Percentiles rank a stretch among this genome's conserved stretches.
Evolutionary conservation across 2,888 invertebrate genomes (phyloP).

Genomic region (Matsumyia berberina): DNA sequence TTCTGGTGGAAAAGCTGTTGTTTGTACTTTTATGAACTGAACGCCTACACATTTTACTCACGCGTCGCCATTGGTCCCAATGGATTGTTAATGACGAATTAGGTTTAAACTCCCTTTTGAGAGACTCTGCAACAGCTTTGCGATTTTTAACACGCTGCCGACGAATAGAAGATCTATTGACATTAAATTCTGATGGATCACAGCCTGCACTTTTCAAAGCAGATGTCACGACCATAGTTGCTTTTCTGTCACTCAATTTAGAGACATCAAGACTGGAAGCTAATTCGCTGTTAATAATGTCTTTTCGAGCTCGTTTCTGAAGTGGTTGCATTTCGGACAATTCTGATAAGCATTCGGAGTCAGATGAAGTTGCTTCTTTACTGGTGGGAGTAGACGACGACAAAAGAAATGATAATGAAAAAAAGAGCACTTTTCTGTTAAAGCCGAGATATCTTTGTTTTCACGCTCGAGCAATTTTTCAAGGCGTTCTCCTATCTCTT

Average conservation of each 20-base stretch:
- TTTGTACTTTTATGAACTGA: too few relatives aligned
- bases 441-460: slow-evolving; percentile 13
- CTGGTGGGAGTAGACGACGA: slow-evolving; percentile 2
- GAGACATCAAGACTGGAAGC: slow-evolving; percentile 19
- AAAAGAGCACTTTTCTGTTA: slow-evolving; percentile 17
- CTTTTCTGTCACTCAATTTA: slow-evolving; percentile 10
- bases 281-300: slow-evolving; percentile 5
- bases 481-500: slow-evolving; percentile 3
- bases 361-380: slow-evolving; percentile 1
- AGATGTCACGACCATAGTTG: slow-evolving; percentile 12
- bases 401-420: too few relatives aligned
- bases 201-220: slow-evolving; percentile 17
- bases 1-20: too few relatives aligned
- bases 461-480: slow-evolving; percentile 11
- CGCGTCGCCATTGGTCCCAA: too few relatives aligned
- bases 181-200: slow-evolving; percentile 35
- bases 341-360: background rate
- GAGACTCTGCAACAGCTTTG: too few relatives aligned
- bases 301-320: slow-evolving; percentile 1
- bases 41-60: too few relatives aligned
- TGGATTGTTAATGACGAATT: too few relatives aligned
- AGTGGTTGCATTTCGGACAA: slow-evolving; percentile 1
- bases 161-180: slow-evolving; percentile 44
- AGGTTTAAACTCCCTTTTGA: too few relatives aligned
- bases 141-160: slow-evolving; percentile 19